Evolutionary conservation across 2,888 invertebrate genomes (phyloP).

Genomic region (Lingula anatina): DNA sequence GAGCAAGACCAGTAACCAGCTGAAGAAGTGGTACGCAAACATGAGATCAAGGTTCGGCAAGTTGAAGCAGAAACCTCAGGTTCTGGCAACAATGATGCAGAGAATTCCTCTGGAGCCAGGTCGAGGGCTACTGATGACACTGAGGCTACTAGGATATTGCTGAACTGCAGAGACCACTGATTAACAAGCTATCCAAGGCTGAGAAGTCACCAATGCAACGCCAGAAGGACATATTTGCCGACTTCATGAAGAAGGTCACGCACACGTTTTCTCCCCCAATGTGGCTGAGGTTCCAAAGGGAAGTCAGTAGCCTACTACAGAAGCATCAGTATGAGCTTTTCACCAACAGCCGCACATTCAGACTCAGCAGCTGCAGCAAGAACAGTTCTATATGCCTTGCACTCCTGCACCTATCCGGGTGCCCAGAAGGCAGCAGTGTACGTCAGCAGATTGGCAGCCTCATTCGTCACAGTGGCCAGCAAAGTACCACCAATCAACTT

Average conservation of each 20-base stretch:
- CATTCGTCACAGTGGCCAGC: neutral
- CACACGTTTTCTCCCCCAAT: neutral
- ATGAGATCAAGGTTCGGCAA: constrained; percentile 4
- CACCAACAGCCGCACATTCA: no score
- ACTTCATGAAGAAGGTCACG: constrained; percentile 1
- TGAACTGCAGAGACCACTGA: neutral
- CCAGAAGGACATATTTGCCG: constrained; percentile 1
- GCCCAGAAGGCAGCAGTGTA: neutral
- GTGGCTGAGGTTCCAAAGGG: constrained; percentile 1
- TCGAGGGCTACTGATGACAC: neutral
- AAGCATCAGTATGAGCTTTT: no score
- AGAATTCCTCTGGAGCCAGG: neutral
- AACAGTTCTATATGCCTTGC: neutral
- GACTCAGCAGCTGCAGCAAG: constrained; percentile 1
- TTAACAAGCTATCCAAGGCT: constrained; percentile 1
- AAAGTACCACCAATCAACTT: neutral
- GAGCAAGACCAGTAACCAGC: constrained; percentile 3
- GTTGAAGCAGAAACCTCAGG: constrained; percentile 4
- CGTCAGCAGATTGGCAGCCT: neutral
- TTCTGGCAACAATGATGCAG: constrained; percentile 4
- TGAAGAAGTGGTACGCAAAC: constrained; percentile 5
- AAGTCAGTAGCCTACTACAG: no score
- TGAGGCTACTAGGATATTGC: neutral
- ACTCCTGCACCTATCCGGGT: neutral
- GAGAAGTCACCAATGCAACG: constrained; percentile 1